A percentile compares a stretch with the other conserved stretches of the same genome.
These are phyloP conservation scores for Zaprionus lachaisei DNA, from an alignment of 1,140 invertebrate species.

Conservation along the genomic window DNA sequence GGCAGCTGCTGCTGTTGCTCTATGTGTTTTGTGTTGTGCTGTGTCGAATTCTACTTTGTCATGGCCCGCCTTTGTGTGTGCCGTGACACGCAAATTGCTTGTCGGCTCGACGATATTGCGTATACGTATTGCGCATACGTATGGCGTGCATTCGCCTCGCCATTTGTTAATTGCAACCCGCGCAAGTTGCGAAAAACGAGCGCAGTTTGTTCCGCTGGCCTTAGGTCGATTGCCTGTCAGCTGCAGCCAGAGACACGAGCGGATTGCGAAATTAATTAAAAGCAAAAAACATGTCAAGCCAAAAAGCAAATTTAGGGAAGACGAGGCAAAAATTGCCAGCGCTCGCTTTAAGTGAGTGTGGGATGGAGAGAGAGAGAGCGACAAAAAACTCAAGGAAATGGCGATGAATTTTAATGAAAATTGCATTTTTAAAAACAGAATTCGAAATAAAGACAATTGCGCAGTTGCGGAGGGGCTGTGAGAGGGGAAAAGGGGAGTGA, in stretches of 20 bases:
- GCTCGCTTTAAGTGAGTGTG: conserved; percentile 42
- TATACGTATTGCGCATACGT: conserved; percentile 64
- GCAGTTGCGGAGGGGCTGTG: background rate
- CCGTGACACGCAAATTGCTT: conserved; percentile 52
- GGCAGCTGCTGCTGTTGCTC: conserved; percentile 9
- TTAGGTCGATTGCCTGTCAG: conserved; percentile 62
- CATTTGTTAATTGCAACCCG: conserved; percentile 65
- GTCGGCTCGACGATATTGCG: conserved; percentile 47
- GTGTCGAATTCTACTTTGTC: conserved; percentile 50
- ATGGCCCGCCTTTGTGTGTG: conserved; percentile 41
- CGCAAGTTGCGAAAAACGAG: background rate
- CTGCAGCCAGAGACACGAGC: conserved; percentile 42
- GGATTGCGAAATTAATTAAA: conserved; percentile 77
- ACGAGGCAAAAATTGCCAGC: conserved; percentile 33
- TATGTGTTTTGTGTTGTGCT: background rate
- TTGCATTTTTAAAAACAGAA: conserved; percentile 76
- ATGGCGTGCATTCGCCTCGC: conserved; percentile 11
- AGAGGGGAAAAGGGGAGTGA: background rate
- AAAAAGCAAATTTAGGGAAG: conserved; percentile 36
- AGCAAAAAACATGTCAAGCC: conserved; percentile 39
- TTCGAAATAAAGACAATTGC: conserved; percentile 73
- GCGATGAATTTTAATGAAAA: conserved; percentile 79
- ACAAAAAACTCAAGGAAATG: conserved; percentile 33
- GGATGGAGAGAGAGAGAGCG: background rate
- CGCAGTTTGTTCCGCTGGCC: conserved; percentile 13